Percentiles rank a stretch among this genome's conserved stretches.
Conservation (phyloP, 1,140 invertebrate species). For the Pseudomyrmex dendroicus region DNA sequence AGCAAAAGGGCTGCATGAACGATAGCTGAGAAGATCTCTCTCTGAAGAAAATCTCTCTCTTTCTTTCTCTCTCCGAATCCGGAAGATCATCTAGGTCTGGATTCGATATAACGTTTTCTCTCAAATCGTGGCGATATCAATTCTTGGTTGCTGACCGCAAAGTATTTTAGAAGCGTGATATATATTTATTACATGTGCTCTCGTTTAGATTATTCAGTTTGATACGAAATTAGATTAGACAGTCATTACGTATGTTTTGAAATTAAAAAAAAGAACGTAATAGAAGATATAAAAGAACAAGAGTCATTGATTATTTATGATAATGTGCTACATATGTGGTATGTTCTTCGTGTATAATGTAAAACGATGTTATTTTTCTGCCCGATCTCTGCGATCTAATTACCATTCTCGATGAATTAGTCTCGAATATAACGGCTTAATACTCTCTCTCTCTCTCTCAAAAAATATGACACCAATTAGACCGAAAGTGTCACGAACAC, state of each 20-base stretch:
- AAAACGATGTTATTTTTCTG: neutral
- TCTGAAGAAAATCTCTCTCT: conserved; percentile 12
- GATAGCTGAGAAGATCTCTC: conserved; percentile 44
- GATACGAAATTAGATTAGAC: conserved; percentile 18
- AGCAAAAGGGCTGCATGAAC: conserved; percentile 48
- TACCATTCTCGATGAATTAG: neutral
- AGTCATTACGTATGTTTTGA: conserved; percentile 4
- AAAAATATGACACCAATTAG: conserved; percentile 32
- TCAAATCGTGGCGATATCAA: conserved; percentile 44
- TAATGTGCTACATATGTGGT: too few species aligned
- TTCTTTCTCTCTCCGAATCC: too few species aligned
- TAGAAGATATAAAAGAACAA: too few species aligned
- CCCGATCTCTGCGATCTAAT: neutral
- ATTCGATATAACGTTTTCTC: conserved; percentile 33
- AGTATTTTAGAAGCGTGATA: conserved; percentile 49
- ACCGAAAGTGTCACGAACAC: conserved; percentile 4
- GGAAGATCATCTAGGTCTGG: conserved; percentile 39
- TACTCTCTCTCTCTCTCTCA: neutral
- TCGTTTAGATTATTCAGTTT: neutral
- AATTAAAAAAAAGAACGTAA: neutral
- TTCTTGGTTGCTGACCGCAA: conserved; percentile 46
- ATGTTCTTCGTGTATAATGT: too few species aligned
- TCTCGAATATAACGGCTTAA: conserved; percentile 19
- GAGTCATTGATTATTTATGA: too few species aligned
- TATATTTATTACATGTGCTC: conserved; percentile 47